Evolutionary conservation across 2,888 invertebrate species (phyloP), one percentile per base, ranked within the genome.

Genomic region (Andrena hattorfiana): DNA sequence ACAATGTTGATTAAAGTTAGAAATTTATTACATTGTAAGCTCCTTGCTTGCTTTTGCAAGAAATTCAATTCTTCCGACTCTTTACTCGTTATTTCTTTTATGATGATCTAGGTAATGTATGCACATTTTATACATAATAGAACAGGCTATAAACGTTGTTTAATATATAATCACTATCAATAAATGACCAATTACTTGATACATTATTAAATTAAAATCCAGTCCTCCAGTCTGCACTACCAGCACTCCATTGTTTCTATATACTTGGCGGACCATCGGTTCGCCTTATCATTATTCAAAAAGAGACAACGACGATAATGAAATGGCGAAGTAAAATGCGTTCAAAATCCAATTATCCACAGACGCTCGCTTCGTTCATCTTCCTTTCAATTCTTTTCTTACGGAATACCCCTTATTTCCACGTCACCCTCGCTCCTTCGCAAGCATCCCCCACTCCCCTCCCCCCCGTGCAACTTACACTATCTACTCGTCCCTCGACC

Each of bases 391-490:
- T 76, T 69, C 20, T 62, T 30, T 71, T 23, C 35, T 13, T 42
- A 54, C 72, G 63, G 49, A 30, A 70, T 60, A 59, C 59, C 56
- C 59, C 7, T 28, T 16, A 28, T 42, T 28, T 26, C 48, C 54
- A 10, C 59, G 8, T 16, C 48, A 5, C 5, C 20, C 32, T 48
- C 48, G 20, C 42, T 63, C 60, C 66, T 48, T 70, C 16, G 60
- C 81, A 67, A 28, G 54, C 77, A 69, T 0, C 13, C 23, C 13
- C 54, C 20, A 10, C 8, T 20, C 8, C 62, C 77, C 54, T 69
- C 68, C 32, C 54, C 56, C 3, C 48, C 26, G 42, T 42, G 75
- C 72, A 71, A 66, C 75, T 76, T 72, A 56, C 69, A 71, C 79
- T 72, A 32, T 64, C 68, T 51, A 26, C 59, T 32, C 30, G 26